phyloP scores from a whole-genome alignment of 2,888 invertebrate species.

The Andrena bicolor region DNA sequence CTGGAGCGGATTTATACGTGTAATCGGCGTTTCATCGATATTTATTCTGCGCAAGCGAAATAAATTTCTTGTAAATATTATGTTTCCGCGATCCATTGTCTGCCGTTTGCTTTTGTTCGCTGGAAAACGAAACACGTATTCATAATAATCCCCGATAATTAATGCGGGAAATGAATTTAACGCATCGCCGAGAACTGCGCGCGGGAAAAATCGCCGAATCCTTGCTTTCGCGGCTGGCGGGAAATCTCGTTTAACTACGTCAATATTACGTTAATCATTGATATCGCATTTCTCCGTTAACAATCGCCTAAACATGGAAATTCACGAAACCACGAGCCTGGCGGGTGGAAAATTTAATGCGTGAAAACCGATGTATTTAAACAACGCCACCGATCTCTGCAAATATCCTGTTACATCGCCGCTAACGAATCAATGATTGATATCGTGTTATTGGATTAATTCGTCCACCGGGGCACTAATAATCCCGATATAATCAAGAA shows the following conservation, averaged over 20 bases:
- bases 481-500: neutral
- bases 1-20: neutral
- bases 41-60: neutral
- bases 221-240: too few relatives aligned
- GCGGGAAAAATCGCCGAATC: neutral
- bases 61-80: constrained; percentile 25
- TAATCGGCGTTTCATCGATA: constrained; percentile 13
- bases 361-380: constrained; percentile 17
- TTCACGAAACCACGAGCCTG: neutral
- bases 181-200: neutral
- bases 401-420: constrained; percentile 27
- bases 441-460: constrained; percentile 33
- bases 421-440: constrained; percentile 5
- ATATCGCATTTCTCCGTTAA: constrained; percentile 12
- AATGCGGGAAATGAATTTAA: constrained; percentile 8
- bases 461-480: neutral
- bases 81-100: constrained; percentile 16
- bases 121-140: neutral
- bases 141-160: neutral
- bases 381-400: neutral
- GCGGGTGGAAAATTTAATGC: constrained; percentile 1
- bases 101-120: neutral
- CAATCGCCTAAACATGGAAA: constrained; percentile 24
- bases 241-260: neutral
- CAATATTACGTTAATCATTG: constrained; percentile 4